These are phyloP conservation scores for Calephelis perditalis DNA, from an alignment of 2,888 invertebrate species.

Conservation along the genomic window DNA sequence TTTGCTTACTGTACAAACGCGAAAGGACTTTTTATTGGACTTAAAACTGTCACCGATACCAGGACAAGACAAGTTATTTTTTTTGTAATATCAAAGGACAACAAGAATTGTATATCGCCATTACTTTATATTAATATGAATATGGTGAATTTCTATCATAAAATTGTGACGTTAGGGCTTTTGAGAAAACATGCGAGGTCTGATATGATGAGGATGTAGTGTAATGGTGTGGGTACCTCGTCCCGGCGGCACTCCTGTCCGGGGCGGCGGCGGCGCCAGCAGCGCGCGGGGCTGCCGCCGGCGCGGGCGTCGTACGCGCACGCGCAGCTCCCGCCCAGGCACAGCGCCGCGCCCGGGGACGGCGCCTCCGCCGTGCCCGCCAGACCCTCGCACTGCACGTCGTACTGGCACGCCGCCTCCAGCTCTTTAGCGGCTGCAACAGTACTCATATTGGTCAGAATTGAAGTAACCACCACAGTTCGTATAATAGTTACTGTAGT, in stretches of 20 bases:
- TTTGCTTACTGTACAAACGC: no score
- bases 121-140: no score
- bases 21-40: no score
- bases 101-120: no score
- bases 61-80: no score
- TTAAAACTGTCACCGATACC: no score
- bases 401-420: constrained; percentile 59
- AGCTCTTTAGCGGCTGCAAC: constrained; percentile 53
- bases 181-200: background rate
- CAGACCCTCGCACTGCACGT: constrained; percentile 61
- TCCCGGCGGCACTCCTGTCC: constrained; percentile 62
- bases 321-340: constrained; percentile 55
- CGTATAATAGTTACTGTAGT: no score
- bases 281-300: constrained; percentile 47
- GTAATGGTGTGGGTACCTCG: constrained; percentile 42
- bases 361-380: constrained; percentile 47
- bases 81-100: no score
- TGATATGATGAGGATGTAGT: background rate
- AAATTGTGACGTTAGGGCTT: no score
- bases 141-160: no score
- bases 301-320: constrained; percentile 57
- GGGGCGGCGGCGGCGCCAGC: constrained; percentile 57
- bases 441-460: no score
- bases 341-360: constrained; percentile 56
- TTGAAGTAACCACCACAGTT: no score